Conservation (phyloP, 64 coral and sea anemone genomes). For the Montipora efflorescens region DNA sequence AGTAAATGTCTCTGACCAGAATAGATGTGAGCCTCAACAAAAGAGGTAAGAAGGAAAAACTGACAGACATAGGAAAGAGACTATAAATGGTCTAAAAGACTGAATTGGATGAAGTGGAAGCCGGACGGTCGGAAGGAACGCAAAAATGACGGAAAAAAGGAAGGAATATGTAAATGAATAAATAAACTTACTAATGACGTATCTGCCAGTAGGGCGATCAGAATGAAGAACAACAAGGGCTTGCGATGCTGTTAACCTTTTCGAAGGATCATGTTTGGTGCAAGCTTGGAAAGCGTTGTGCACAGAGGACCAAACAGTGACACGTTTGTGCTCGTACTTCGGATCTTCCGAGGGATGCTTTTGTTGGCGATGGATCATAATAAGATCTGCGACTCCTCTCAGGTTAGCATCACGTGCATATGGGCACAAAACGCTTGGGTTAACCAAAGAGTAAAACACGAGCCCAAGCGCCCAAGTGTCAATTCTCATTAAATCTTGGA, state of each 20-base stretch:
- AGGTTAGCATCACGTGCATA: constrained; percentile 31
- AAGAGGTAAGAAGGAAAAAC: no score
- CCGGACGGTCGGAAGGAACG: no score
- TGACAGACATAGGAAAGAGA: no score
- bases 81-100: no score
- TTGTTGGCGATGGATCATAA: neutral
- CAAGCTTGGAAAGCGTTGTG: constrained; percentile 46
- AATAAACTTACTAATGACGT: neutral
- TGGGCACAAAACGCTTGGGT: constrained; percentile 59
- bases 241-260: constrained; percentile 40
- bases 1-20: no score
- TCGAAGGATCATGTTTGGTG: constrained; percentile 33
- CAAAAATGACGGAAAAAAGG: no score
- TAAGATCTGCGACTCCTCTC: neutral
- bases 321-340: constrained; percentile 36
- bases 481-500: constrained; percentile 68
- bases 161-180: neutral
- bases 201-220: neutral
- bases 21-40: no score
- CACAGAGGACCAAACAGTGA: constrained; percentile 49
- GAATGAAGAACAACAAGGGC: neutral
- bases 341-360: constrained; percentile 28
- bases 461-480: constrained; percentile 86
- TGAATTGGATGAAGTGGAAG: no score
- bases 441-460: constrained; percentile 71